Percentiles rank a stretch among this genome's conserved stretches.
phyloP scores from a whole-genome alignment of 2,113 vertebrate species.

The Brachyhypopomus gauderio region DNA sequence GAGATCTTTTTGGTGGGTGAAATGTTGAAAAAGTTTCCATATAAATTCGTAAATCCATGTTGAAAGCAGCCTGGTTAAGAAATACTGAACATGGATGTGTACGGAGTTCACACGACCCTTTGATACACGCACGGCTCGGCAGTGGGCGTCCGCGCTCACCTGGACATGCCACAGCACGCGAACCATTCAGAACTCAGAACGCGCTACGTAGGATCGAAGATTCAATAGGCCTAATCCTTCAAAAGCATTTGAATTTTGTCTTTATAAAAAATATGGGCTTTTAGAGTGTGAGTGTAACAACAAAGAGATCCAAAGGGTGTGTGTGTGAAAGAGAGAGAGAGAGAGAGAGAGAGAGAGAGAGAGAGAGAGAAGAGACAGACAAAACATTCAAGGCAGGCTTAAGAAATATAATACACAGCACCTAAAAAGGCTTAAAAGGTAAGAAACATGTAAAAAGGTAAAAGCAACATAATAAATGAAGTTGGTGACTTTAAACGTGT shows the following conservation, averaged over 20 bases:
- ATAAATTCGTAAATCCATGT: too few species aligned
- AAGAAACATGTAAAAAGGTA: too few species aligned
- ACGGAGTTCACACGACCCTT: conserved; percentile 29
- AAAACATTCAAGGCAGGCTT: neutral
- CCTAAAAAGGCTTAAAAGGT: too few species aligned
- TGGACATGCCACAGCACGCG: conserved; percentile 27
- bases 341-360: neutral
- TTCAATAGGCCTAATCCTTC: conserved; percentile 38
- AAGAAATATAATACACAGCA: too few species aligned
- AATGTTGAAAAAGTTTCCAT: too few species aligned
- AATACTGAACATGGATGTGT: conserved; percentile 28
- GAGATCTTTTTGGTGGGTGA: too few species aligned
- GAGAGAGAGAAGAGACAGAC: neutral
- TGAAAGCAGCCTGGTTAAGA: neutral
- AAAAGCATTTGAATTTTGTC: conserved; percentile 42
- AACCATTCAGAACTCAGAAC: conserved; percentile 20
- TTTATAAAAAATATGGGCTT: conserved; percentile 60
- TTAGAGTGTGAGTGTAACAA: conserved; percentile 66
- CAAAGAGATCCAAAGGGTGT: conserved; percentile 40
- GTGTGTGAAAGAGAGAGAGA: conserved; percentile 12
- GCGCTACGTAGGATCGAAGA: conserved; percentile 23
- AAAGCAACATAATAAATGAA: too few species aligned
- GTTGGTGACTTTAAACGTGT: too few species aligned
- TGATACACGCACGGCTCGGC: conserved; percentile 23
- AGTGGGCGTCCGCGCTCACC: conserved; percentile 24